phyloP scores from a whole-genome alignment of 35 echinoderm and acorn worm species.

The Heliocidaris tuberculata region DNA sequence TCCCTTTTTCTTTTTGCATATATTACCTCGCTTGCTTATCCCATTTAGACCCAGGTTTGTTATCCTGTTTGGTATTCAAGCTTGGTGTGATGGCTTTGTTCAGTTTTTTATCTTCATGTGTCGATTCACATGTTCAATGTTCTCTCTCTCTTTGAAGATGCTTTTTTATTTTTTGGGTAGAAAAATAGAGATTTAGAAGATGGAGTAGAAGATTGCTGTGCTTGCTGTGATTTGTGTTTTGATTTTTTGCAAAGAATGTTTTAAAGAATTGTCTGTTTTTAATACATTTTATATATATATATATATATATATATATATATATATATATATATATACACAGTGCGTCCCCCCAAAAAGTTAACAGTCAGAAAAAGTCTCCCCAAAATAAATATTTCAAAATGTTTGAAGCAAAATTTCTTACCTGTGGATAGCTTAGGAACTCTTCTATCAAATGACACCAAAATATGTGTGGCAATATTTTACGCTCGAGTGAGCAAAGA shows the following conservation, averaged over 20 bases:
- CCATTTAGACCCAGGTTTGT: not conserved
- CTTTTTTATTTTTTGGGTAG: not conserved
- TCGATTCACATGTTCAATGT: not conserved
- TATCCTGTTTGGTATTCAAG: not conserved
- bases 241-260: not conserved
- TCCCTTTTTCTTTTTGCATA: not conserved
- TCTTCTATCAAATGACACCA: too few species aligned
- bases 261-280: not conserved
- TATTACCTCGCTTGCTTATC: not conserved
- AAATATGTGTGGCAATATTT: too few species aligned
- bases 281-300: too few species aligned
- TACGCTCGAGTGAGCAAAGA: too few species aligned
- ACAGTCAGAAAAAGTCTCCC: too few species aligned
- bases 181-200: not conserved
- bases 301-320: too few species aligned
- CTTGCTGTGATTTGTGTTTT: not conserved
- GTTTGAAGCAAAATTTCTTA: too few species aligned
- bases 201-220: not conserved
- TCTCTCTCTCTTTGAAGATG: not conserved
- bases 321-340: too few species aligned
- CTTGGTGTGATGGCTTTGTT: not conserved
- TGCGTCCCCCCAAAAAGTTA: too few species aligned
- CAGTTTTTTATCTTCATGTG: not conserved
- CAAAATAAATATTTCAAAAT: too few species aligned
- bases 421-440: too few species aligned